A percentile compares a stretch with the other conserved stretches of the same genome.
These are phyloP conservation scores for Tetragonisca angustula DNA, from an alignment of 2,888 invertebrate species.

Conservation along the genomic window DNA sequence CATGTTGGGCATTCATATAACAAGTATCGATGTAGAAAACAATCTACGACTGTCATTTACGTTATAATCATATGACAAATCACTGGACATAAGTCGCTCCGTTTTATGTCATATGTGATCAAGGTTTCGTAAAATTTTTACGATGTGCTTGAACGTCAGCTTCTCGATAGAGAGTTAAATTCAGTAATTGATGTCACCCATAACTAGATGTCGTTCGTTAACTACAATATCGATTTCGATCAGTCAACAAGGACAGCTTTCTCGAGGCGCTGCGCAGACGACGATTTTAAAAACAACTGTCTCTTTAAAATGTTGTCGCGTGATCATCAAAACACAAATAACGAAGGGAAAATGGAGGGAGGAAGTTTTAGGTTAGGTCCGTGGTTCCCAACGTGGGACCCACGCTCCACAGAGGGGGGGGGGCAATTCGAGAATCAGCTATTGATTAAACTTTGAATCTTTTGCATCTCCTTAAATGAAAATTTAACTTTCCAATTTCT, in stretches of 20 bases:
- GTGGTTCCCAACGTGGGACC: too few species aligned
- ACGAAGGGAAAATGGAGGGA: background rate
- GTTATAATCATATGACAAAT: slow-evolving; percentile 30
- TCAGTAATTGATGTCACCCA: slow-evolving; percentile 20
- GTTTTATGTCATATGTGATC: slow-evolving; percentile 31
- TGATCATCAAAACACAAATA: background rate
- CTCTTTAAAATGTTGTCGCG: background rate
- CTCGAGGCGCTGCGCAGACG: too few species aligned
- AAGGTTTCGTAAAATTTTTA: slow-evolving; percentile 38
- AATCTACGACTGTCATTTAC: slow-evolving; percentile 12
- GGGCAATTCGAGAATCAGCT: too few species aligned
- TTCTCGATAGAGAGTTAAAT: slow-evolving; percentile 16
- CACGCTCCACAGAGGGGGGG: too few species aligned
- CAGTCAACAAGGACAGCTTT: background rate
- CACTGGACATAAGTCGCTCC: slow-evolving; percentile 17
- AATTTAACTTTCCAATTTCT: too few species aligned
- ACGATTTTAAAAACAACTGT: background rate
- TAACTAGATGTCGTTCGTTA: background rate
- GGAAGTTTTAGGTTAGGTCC: background rate
- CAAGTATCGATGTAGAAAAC: slow-evolving; percentile 17
- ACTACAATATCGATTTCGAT: slow-evolving; percentile 9
- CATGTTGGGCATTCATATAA: slow-evolving; percentile 1
- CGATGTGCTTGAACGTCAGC: background rate
- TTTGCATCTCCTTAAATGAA: too few species aligned
- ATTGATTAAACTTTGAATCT: too few species aligned